Evolutionary conservation across 2,888 invertebrate species (phyloP).

Genomic region (Cecidostiba fungosa): DNA sequence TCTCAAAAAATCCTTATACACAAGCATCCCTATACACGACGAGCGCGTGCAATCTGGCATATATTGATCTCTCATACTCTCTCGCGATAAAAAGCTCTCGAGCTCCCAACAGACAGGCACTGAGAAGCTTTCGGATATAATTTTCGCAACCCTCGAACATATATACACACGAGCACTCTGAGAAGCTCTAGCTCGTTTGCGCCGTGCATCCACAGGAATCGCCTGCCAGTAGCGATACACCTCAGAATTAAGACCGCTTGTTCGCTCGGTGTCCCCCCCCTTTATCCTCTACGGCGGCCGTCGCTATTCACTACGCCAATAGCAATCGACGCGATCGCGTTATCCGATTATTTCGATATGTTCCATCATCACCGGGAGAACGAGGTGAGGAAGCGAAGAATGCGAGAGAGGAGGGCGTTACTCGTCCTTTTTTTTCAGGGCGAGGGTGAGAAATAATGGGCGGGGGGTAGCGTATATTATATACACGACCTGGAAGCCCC

Average conservation of each 20-base stretch:
- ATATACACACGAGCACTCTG: background rate
- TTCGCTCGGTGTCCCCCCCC: constrained; percentile 65
- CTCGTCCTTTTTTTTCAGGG: constrained; percentile 4
- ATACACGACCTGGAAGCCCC: constrained; percentile 46
- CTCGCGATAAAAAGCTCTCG: constrained; percentile 39
- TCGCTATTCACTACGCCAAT: constrained; percentile 69
- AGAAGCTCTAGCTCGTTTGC: background rate
- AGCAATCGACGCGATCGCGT: constrained; percentile 66
- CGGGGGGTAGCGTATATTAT: too few species aligned
- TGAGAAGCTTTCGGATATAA: constrained; percentile 70
- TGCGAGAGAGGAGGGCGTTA: background rate
- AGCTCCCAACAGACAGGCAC: constrained; percentile 58
- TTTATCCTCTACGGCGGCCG: constrained; percentile 60
- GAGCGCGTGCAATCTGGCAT: background rate
- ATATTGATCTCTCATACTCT: constrained; percentile 4
- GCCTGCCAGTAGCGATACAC: constrained; percentile 7
- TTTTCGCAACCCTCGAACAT: constrained; percentile 70
- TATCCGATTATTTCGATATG: constrained; percentile 69
- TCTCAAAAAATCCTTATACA: background rate
- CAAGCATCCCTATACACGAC: background rate
- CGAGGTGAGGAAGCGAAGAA: background rate
- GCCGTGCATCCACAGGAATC: background rate
- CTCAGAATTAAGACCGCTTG: constrained; percentile 75
- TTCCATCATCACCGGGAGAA: constrained; percentile 19
- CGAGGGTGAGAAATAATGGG: background rate